Percentiles rank a stretch among this genome's conserved stretches.
phyloP scores from a whole-genome alignment of 2,888 invertebrate species.

The Cantharis nigra region DNA sequence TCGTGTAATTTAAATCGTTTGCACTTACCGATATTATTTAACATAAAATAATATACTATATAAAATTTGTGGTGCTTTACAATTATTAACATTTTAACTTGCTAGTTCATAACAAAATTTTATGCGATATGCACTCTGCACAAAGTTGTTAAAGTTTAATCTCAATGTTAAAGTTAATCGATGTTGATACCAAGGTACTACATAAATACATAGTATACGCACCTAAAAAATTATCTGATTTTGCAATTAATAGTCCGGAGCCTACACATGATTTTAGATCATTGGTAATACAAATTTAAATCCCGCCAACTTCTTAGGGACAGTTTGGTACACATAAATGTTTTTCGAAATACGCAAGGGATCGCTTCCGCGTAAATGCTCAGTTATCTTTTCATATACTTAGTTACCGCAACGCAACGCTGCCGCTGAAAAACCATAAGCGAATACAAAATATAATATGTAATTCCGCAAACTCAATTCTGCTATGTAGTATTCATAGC shows the following conservation, averaged over 20 bases:
- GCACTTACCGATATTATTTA: neutral
- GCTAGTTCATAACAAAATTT: neutral
- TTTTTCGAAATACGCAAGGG: too few species aligned
- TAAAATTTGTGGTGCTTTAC: neutral
- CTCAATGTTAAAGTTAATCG: neutral
- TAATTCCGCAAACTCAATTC: too few species aligned
- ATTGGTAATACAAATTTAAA: too few species aligned
- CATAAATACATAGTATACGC: neutral
- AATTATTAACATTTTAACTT: neutral
- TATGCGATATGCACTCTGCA: neutral
- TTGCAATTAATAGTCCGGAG: neutral
- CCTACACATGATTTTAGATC: too few species aligned
- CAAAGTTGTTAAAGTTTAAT: neutral
- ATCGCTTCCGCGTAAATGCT: too few species aligned
- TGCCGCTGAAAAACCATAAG: too few species aligned
- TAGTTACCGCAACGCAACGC: too few species aligned
- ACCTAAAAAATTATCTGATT: neutral
- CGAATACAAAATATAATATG: too few species aligned
- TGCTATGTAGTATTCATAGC: too few species aligned
- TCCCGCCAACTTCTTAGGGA: too few species aligned
- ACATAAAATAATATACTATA: neutral
- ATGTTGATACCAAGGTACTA: neutral
- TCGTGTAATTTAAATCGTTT: neutral
- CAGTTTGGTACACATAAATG: too few species aligned
- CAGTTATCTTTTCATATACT: too few species aligned